Conservation (phyloP, 1,140 invertebrate genomes). For the Neodiprion fabricii region DNA sequence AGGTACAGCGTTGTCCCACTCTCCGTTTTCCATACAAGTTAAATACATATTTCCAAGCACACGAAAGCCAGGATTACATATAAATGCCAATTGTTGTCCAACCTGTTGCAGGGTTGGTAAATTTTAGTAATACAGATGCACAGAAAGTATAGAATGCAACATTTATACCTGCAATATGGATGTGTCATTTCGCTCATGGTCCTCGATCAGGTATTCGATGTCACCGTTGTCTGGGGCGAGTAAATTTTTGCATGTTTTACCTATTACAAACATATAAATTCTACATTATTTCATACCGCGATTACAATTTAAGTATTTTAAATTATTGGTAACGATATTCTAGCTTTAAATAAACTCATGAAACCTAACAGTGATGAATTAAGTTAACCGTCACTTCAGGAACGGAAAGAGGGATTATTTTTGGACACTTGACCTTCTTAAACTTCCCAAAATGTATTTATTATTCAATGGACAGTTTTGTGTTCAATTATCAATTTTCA, state of each 20-base stretch:
- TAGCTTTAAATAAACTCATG: too few species aligned
- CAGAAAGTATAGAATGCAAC: background rate
- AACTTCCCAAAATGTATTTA: too few species aligned
- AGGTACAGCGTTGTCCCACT: conserved; percentile 55
- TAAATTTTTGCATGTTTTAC: conserved; percentile 55
- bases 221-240: conserved; percentile 52
- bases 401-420: too few species aligned
- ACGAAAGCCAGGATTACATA: conserved; percentile 55
- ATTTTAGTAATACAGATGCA: conserved; percentile 8
- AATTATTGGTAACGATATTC: background rate
- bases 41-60: conserved; percentile 53
- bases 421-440: too few species aligned
- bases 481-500: too few species aligned
- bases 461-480: too few species aligned
- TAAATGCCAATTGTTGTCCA: conserved; percentile 60
- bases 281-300: background rate
- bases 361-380: too few species aligned
- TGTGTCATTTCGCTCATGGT: conserved; percentile 48
- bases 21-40: conserved; percentile 60
- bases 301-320: conserved; percentile 12
- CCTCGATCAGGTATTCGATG: conserved; percentile 50
- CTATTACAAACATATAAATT: conserved; percentile 28
- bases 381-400: too few species aligned
- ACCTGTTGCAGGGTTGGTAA: conserved; percentile 32
- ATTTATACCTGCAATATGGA: conserved; percentile 43